Base-by-base conservation (phyloP, 2,888 invertebrate species). In the Rhopalosiphum nymphaeae region DNA sequence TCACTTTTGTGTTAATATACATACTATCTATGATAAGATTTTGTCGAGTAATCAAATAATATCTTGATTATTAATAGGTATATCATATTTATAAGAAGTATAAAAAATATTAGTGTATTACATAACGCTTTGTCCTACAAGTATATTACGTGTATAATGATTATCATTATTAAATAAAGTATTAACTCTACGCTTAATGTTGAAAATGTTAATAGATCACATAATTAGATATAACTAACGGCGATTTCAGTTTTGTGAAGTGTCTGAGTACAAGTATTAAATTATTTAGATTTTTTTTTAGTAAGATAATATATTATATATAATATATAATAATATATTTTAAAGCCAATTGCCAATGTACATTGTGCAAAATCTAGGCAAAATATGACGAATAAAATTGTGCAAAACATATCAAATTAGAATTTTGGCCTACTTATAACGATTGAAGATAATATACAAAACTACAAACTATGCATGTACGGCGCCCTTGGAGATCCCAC, bases 381-480 rank as follows among this genome's bases (percentile, higher is more conserved):
- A 56, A 56, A 53, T 5, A 53, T 10, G 16, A 36, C 61, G 10
- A 9, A 61, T n/a, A 61, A 67, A 44, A 46, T 90, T 89, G 21
- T 46, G 46, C 90, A 46, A 90, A 90, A 90, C 46, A 0, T 0
- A 46, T 67, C 67, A 21, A 67, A 67, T 90, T 25, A 67, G 21
- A 21, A 67, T 46, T 61, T 90, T 90, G n/a, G 61, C 90, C 90
- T 90, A 67, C 90, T 90, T 90, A 90, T n/a, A n/a, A 53, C 21
- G 46, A n/a, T 67, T 56, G 21, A 61, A 90, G 26, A 44, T 21
- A 56, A 46, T 29, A 42, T 44, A 78, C 21, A 21, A 36, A 78
- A 78, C 78, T 78, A 36, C 36, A 36, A 78, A 21, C 78, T 78
- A 78, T 78, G 78, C 67, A 36, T 78, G 21, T 36, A 36, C 0